phyloP scores from a whole-genome alignment of 2,113 vertebrate genomes.

The Solenodon paradoxus region DNA sequence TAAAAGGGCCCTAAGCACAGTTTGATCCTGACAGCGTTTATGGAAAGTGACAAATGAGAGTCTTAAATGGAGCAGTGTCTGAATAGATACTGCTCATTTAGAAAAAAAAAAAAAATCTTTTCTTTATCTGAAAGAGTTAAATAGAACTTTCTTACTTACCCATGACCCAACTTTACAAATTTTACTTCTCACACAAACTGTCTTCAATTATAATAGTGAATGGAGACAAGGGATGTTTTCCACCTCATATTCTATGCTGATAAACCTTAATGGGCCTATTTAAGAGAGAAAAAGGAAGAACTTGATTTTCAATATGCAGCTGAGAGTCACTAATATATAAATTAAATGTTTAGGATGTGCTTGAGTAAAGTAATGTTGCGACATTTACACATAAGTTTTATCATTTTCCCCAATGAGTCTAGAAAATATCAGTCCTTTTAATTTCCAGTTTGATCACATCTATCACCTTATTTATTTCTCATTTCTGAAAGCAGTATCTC shows the following conservation, averaged over 20 bases:
- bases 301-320: background rate
- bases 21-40: conserved; percentile 25
- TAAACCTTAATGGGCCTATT: background rate
- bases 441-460: background rate
- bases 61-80: background rate
- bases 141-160: background rate
- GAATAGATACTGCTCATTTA: background rate
- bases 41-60: background rate
- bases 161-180: background rate
- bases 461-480: background rate
- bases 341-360: background rate
- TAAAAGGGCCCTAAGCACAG: background rate
- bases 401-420: background rate
- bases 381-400: background rate
- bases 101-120: background rate
- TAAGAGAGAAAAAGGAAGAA: background rate
- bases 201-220: background rate
- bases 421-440: background rate
- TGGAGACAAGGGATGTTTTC: background rate
- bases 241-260: background rate
- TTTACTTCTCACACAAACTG: background rate
- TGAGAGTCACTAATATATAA: background rate
- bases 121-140: background rate
- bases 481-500: background rate
- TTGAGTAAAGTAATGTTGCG: background rate